phyloP scores from a whole-genome alignment of 2,113 vertebrate species.

The Perca schrenkii region DNA sequence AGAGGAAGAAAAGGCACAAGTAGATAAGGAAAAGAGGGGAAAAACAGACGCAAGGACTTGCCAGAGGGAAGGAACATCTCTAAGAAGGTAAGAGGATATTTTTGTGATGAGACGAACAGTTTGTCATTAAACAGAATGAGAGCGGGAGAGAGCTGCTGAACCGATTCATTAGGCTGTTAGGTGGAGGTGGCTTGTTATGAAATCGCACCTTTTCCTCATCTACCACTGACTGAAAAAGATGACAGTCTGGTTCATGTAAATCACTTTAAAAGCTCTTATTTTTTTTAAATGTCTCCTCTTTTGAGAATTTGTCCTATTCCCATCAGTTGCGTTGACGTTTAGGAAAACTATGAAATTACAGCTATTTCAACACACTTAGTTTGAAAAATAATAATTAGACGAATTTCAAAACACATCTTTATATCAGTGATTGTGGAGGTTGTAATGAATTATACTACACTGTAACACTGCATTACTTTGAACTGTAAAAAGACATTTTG shows the following conservation, averaged over 20 bases:
- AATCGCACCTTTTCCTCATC: conserved; percentile 63
- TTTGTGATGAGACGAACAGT: conserved; percentile 14
- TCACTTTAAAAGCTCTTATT: conserved; percentile 8
- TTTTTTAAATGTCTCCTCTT: neutral
- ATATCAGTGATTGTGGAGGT: neutral
- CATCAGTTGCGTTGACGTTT: neutral
- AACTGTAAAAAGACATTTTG: neutral
- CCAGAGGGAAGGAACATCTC: conserved; percentile 48
- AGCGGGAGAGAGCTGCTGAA: conserved; percentile 21
- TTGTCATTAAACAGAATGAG: conserved; percentile 40
- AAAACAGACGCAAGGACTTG: conserved; percentile 53
- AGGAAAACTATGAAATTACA: neutral
- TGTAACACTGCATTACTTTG: neutral
- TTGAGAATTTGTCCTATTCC: neutral
- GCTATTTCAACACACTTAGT: neutral
- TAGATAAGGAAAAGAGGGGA: conserved; percentile 50
- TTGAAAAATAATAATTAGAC: neutral
- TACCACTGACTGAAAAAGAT: conserved; percentile 16
- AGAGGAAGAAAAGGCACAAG: conserved; percentile 71
- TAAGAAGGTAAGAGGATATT: conserved; percentile 76
- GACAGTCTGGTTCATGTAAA: conserved; percentile 16
- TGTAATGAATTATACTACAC: neutral
- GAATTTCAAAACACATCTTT: neutral
- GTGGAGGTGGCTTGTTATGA: conserved; percentile 57
- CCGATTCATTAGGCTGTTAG: conserved; percentile 65